Evolutionary conservation across 2,113 vertebrate species (phyloP), one percentile per base, ranked within the genome.

Genomic region (Callocephalon fimbriatum): DNA sequence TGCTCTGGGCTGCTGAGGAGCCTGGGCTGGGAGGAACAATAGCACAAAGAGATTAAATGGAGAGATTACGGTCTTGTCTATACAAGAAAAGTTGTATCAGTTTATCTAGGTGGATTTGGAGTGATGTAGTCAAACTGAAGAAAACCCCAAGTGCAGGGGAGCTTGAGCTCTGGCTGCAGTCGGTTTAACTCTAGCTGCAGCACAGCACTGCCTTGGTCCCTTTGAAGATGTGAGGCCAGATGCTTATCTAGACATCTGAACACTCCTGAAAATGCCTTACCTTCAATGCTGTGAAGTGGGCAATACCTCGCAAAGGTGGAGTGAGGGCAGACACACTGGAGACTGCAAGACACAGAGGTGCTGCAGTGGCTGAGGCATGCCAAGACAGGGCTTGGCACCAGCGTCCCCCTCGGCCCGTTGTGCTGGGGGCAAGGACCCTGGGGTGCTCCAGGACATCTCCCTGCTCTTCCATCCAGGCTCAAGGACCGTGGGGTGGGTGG

Each of bases 11-110:
- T 97, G 86, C 81, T 0, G 2, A 71, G 92, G 67, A 76, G 82
- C 92, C 63, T 4, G 5, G 59, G 88, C 92, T 59, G 71, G 86
- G 59, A 93, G 76, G 53, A 95, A 88, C 68, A 96, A 83, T 54
- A 86, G 90, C 79, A 75, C 93, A 72, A 54, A 37, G 47, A 88
- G 90, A 94, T 92, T 77, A 84, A 96, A 68, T 40, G 2, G 21
- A 71, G 75, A 92, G 88, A 97, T 96, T 96, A 94, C 35, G 32
- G 94, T 93, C 96, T 96, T 97, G 96, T 91, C 97, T 97, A 88
- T 80, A 93, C 94, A 96, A 74, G 95, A 94, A 96, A 74, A 81
- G 78, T 92, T 93, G 82, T 92, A 96, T 94, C 75, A 11, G 86
- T 95, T 96, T 92, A 92, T 96, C 92, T 90, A 75, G 71, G 47